Percentiles rank a stretch among this genome's conserved stretches.
Conservation (phyloP, 1,140 invertebrate species). For the Drosophila santomea region DNA sequence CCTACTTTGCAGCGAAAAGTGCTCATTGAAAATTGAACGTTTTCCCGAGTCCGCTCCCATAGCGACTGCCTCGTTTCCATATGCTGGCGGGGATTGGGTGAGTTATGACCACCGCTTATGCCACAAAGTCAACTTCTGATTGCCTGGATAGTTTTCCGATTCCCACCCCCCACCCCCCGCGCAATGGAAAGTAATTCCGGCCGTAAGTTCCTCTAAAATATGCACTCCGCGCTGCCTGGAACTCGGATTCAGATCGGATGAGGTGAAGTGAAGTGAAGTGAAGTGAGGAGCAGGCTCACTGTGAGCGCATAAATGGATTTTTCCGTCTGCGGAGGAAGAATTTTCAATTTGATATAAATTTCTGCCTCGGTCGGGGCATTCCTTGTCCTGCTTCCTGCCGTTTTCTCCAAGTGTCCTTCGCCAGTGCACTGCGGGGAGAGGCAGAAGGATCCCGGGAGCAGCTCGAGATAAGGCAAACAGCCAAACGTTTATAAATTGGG, state of each 20-base stretch:
- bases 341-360: slow-evolving; percentile 51
- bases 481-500: slow-evolving; percentile 78
- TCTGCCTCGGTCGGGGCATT: slow-evolving; percentile 29
- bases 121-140: slow-evolving; percentile 57
- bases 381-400: slow-evolving; percentile 1
- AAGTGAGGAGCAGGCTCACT: neutral
- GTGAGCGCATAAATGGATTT: slow-evolving; percentile 34
- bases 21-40: slow-evolving; percentile 58
- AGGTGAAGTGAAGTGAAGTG: neutral
- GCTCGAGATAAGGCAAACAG: slow-evolving; percentile 65
- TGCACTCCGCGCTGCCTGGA: slow-evolving; percentile 40
- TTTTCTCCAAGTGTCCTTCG: slow-evolving; percentile 38
- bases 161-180: neutral
- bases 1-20: slow-evolving; percentile 34
- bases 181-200: slow-evolving; percentile 1
- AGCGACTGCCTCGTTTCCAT: slow-evolving; percentile 36
- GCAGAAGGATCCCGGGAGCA: slow-evolving; percentile 13
- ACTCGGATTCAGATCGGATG: slow-evolving; percentile 13
- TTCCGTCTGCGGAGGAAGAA: slow-evolving; percentile 22
- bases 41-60: slow-evolving; percentile 14
- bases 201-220: slow-evolving; percentile 49
- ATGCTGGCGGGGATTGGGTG: slow-evolving; percentile 43
- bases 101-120: slow-evolving; percentile 54
- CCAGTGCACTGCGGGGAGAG: neutral
- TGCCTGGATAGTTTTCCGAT: slow-evolving; percentile 47